Evolutionary conservation across 1,140 invertebrate species (phyloP).

Genomic region (Neotoxoptera formosana): DNA sequence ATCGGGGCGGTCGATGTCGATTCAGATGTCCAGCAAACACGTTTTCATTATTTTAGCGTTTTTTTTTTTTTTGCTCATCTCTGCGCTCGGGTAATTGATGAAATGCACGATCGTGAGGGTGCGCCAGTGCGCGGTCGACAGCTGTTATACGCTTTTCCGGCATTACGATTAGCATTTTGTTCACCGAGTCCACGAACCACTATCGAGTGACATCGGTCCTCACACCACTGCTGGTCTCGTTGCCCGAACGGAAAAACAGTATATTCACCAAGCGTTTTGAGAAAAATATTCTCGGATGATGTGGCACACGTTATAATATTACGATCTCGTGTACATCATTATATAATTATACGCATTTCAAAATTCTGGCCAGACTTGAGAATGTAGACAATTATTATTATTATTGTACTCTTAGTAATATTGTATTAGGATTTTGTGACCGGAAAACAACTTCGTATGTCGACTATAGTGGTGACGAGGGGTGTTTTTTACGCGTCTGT

Average conservation of each 20-base stretch:
- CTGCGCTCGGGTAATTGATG: not conserved
- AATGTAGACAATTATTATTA: no score
- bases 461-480: not conserved
- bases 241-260: not conserved
- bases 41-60: not conserved
- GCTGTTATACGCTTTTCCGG: slow-evolving; percentile 28
- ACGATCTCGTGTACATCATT: no score
- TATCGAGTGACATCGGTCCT: not conserved
- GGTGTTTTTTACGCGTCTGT: not conserved
- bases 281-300: not conserved
- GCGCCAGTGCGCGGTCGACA: not conserved
- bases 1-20: not conserved
- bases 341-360: no score
- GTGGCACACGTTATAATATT: no score
- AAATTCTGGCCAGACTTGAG: no score
- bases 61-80: not conserved
- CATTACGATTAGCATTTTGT: not conserved
- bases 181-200: not conserved
- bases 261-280: not conserved
- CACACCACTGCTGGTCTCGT: not conserved
- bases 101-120: slow-evolving; percentile 34
- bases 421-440: not conserved
- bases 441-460: not conserved
- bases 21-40: not conserved
- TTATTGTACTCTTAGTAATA: no score